phyloP scores from a whole-genome alignment of 1,140 invertebrate genomes.

The Drosophila melanica region DNA sequence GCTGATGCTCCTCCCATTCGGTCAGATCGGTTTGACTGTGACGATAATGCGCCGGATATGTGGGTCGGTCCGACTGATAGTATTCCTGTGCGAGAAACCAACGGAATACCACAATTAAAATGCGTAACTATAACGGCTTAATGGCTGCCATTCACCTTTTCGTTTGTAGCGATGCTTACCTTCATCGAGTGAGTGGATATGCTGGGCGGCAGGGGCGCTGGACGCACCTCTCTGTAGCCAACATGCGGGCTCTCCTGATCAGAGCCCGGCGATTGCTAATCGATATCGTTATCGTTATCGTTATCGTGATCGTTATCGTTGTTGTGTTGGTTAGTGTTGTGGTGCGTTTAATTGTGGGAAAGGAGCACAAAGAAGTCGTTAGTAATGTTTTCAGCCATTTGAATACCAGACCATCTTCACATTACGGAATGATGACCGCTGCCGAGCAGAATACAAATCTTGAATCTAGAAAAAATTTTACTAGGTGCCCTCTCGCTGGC shows the following conservation, averaged over 20 bases:
- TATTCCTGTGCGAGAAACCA: slow-evolving; percentile 64
- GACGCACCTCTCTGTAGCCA: slow-evolving; percentile 72
- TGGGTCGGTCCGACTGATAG: slow-evolving; percentile 79
- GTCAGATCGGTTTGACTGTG: slow-evolving; percentile 83
- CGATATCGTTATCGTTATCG: slow-evolving; percentile 29
- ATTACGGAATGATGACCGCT: slow-evolving; percentile 11
- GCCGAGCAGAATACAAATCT: not conserved
- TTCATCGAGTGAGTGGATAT: slow-evolving; percentile 84
- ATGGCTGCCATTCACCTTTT: not conserved
- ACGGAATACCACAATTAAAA: slow-evolving; percentile 57
- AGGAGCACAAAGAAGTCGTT: slow-evolving; percentile 46
- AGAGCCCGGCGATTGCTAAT: slow-evolving; percentile 82
- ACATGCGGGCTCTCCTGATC: slow-evolving; percentile 77
- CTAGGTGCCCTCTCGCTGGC: not conserved
- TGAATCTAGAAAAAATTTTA: not conserved
- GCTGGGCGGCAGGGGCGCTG: slow-evolving; percentile 78
- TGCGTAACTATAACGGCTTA: not conserved
- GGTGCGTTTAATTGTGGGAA: slow-evolving; percentile 40
- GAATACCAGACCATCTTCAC: slow-evolving; percentile 4
- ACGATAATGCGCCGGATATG: slow-evolving; percentile 78
- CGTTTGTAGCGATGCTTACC: slow-evolving; percentile 55
- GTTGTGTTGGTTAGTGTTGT: slow-evolving; percentile 41
- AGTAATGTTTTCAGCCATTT: slow-evolving; percentile 19
- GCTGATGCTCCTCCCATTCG: slow-evolving; percentile 83
- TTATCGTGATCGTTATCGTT: slow-evolving; percentile 27